Conservation (phyloP, 2,113 vertebrate genomes). For the Miniopterus natalensis region DNA sequence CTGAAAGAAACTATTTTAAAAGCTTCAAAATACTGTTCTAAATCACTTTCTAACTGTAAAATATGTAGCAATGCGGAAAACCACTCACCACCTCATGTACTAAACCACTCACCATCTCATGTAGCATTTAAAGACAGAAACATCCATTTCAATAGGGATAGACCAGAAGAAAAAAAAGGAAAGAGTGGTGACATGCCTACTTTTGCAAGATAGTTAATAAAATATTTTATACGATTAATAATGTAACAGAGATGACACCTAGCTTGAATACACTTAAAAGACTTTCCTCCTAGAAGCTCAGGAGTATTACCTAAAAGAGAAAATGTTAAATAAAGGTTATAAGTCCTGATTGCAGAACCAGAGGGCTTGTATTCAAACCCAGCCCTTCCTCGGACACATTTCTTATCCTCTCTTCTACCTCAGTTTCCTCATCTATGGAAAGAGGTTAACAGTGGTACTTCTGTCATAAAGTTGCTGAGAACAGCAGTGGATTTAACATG, state of each 20-base stretch:
- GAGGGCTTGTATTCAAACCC: not conserved
- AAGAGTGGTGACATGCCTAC: not conserved
- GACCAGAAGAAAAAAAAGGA: not conserved
- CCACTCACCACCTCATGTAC: not conserved
- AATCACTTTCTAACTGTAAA: conserved; percentile 47
- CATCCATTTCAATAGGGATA: conserved; percentile 3
- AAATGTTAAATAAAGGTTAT: not conserved
- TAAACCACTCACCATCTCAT: conserved; percentile 32
- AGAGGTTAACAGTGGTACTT: not conserved
- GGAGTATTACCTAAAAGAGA: not conserved
- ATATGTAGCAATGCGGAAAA: conserved; percentile 34
- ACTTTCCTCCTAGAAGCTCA: not conserved
- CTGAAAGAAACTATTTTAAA: conserved; percentile 35
- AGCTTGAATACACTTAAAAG: not conserved
- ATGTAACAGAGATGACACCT: not conserved
- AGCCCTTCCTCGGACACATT: not conserved
- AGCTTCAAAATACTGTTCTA: conserved; percentile 46
- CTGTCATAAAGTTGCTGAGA: not conserved
- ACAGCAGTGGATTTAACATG: not conserved
- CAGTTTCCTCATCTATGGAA: not conserved
- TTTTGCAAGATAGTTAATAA: not conserved
- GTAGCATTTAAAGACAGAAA: conserved; percentile 17
- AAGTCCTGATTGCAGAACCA: not conserved
- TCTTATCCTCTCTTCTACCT: not conserved
- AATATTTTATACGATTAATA: conserved; percentile 19